These are phyloP conservation scores for Zeus faber DNA, from an alignment of 2,113 vertebrate species.

Conservation along the genomic window DNA sequence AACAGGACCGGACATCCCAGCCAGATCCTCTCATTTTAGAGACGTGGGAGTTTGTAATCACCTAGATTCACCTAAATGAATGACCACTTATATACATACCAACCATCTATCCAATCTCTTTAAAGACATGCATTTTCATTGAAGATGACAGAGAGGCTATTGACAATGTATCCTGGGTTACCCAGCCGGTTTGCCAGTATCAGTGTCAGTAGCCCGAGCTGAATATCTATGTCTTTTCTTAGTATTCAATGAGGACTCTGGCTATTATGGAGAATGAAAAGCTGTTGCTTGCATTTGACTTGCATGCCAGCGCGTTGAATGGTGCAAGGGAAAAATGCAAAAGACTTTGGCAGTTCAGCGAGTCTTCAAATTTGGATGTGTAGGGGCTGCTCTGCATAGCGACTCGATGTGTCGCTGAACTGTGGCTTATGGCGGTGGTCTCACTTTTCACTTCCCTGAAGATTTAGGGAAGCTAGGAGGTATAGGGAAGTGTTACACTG, in stretches of 20 bases:
- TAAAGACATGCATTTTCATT: neutral
- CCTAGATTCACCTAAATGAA: neutral
- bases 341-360: no score
- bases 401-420: neutral
- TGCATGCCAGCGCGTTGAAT: constrained; percentile 7
- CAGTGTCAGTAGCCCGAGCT: constrained; percentile 45
- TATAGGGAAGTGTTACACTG: constrained; percentile 52
- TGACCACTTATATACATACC: neutral
- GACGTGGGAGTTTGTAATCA: neutral
- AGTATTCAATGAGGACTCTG: constrained; percentile 28
- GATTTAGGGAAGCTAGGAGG: constrained; percentile 51
- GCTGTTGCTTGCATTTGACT: constrained; percentile 23
- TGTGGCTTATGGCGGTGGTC: constrained; percentile 4
- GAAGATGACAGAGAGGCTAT: constrained; percentile 24
- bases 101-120: neutral
- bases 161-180: constrained; percentile 39
- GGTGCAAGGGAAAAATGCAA: constrained; percentile 4
- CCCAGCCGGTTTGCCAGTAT: constrained; percentile 25
- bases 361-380: no score
- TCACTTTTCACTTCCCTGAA: constrained; percentile 42
- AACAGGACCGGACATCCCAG: neutral
- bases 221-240: constrained; percentile 55
- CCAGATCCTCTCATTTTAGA: neutral
- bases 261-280: constrained; percentile 31
- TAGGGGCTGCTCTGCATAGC: neutral